phyloP scores from a whole-genome alignment of 2,888 invertebrate species.

The Drosophila rubida region DNA sequence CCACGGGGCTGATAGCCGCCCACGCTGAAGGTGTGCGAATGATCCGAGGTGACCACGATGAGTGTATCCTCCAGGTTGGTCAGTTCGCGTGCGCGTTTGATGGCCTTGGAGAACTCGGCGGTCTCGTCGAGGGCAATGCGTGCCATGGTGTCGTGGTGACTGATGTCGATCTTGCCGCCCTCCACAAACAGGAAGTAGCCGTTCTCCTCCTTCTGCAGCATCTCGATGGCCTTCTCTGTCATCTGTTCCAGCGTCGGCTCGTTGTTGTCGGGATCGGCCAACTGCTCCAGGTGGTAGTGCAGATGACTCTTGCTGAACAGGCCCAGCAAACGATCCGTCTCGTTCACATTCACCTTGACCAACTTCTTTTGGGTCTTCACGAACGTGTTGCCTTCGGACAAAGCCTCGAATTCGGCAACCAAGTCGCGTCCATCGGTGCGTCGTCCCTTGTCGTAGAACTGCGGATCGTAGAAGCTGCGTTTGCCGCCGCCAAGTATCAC shows the following conservation, averaged over 20 bases:
- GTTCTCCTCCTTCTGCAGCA: slow-evolving; percentile 88
- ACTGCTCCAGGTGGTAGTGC: slow-evolving; percentile 88
- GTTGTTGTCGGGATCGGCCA: slow-evolving; percentile 83
- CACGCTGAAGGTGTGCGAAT: slow-evolving; percentile 91
- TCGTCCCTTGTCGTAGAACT: slow-evolving; percentile 85
- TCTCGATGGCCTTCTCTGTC: slow-evolving; percentile 89
- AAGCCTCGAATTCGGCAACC: slow-evolving; percentile 87
- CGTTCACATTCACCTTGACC: slow-evolving; percentile 83
- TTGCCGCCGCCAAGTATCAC: slow-evolving; percentile 92
- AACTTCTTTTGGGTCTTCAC: slow-evolving; percentile 86
- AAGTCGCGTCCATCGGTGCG: slow-evolving; percentile 88
- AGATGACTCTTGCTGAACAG: slow-evolving; percentile 89
- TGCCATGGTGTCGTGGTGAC: slow-evolving; percentile 81
- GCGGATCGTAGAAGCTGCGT: slow-evolving; percentile 87
- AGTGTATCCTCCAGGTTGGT: slow-evolving; percentile 90
- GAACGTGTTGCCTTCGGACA: slow-evolving; percentile 85
- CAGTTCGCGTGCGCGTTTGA: slow-evolving; percentile 87
- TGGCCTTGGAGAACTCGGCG: slow-evolving; percentile 90
- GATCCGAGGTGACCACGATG: slow-evolving; percentile 92
- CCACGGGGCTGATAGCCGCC: slow-evolving; percentile 87
- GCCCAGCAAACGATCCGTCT: slow-evolving; percentile 88
- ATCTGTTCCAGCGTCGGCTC: slow-evolving; percentile 91
- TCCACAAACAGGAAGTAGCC: slow-evolving; percentile 92
- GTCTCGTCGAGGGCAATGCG: slow-evolving; percentile 83
- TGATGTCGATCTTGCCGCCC: slow-evolving; percentile 85